Base-by-base conservation (phyloP, 1,140 invertebrate genomes). In the Ceratosolen solmsi region DNA sequence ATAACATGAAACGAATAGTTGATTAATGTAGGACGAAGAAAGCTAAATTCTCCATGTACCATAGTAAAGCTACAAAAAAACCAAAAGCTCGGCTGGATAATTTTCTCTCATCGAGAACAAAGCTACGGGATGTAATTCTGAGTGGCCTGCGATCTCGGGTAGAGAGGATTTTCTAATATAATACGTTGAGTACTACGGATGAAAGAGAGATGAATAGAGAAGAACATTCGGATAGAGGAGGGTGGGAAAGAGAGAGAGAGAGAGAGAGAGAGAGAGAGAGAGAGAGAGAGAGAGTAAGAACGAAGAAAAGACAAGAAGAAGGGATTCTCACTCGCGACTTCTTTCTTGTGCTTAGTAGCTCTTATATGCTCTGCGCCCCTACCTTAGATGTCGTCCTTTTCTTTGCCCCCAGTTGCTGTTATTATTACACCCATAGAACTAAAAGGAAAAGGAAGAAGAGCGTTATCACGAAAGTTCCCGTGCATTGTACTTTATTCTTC, bases 391-490 rank as follows among this genome's bases (percentile, higher is more conserved):
- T 30, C 30, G 38, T 38, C 78, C 30, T 56, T 71, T 58, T 60
- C 33, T 54, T 73, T 36, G 5, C 25, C 41, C 13, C 5, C 13
- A 25, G 46, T 5, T 41, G 58, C n/a, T 33, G 36, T 49, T 77
- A 65, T 46, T 65, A 77, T 77, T 77, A 65, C 74, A 58, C 41
- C 58, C 27, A 20, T 36, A 56, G 15, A 49, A 71, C 25, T 15
- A 36, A 63, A 72, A 46, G 36, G n/a, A 80, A 72, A 70, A 72
- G 2, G 49, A 71, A 49, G n/a, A 49, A 41, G n/a, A 36, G 22
- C 22, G 49, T 41, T 84, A 82, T 74, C 72, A 49, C 83, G 72
- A 80, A 83, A 84, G 70, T 85, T 68, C 58, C 80, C 36, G 36
- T 71, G 33, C 30, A 49, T 49, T 27, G 22, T 70, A 49, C 73